Conservation (phyloP, 1,140 invertebrate genomes). For the Euglossa dilemma region DNA sequence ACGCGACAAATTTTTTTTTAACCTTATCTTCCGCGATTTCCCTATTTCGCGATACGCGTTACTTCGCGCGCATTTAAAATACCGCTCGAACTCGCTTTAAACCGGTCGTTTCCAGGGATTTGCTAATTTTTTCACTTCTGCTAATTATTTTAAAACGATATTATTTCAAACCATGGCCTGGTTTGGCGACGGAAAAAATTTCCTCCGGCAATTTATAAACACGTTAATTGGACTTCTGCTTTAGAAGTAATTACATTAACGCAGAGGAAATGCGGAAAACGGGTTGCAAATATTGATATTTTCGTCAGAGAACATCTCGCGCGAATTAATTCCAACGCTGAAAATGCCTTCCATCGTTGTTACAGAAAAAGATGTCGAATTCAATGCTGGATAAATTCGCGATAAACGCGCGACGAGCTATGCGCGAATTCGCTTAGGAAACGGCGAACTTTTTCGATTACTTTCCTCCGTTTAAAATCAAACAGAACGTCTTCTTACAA, state of each 20-base stretch:
- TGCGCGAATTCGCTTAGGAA: not conserved
- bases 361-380: not conserved
- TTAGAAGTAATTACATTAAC: not conserved
- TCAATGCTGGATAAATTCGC: not conserved
- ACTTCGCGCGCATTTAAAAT: fast-evolving
- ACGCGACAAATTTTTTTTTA: not conserved
- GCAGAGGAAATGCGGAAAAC: not conserved
- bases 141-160: not conserved
- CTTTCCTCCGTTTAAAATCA: not conserved
- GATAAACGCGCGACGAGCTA: not conserved
- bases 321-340: not conserved
- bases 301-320: not conserved
- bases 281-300: not conserved
- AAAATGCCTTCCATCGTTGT: not conserved
- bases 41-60: not conserved
- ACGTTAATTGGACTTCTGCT: not conserved
- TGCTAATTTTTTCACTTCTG: not conserved
- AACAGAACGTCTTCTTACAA: not conserved
- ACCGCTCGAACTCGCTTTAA: not conserved
- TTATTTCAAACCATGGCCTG: not conserved
- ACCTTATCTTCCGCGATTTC: not conserved
- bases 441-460: not conserved
- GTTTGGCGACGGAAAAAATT: not conserved
- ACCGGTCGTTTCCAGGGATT: not conserved
- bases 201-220: not conserved